Percentiles rank a stretch among this genome's conserved stretches.
phyloP scores from a whole-genome alignment of 2,888 invertebrate species.

The Serripes groenlandicus region DNA sequence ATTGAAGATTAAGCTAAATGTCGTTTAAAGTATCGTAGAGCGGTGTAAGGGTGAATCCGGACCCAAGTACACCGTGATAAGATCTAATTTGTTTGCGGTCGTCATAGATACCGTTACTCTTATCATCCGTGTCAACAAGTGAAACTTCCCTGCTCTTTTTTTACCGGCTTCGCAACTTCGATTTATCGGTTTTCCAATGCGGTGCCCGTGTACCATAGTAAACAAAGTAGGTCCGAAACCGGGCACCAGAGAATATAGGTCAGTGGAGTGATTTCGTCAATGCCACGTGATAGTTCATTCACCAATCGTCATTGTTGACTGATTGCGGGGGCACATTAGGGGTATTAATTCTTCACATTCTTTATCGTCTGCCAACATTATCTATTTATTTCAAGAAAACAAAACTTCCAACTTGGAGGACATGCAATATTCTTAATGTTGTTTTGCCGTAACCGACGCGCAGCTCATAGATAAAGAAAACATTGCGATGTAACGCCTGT shows the following conservation, averaged over 20 bases:
- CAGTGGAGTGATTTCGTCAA: constrained; percentile 16
- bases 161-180: neutral
- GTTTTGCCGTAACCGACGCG: too few relatives aligned
- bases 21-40: neutral
- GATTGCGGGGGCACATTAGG: neutral
- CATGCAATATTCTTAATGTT: too few relatives aligned
- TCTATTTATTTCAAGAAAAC: too few relatives aligned
- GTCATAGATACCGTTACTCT: neutral
- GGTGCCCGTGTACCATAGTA: too few relatives aligned
- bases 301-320: constrained; percentile 28
- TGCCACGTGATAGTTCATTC: constrained; percentile 20
- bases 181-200: neutral
- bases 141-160: neutral
- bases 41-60: neutral
- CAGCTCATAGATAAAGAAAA: too few relatives aligned
- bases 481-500: too few relatives aligned
- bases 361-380: constrained; percentile 15
- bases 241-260: constrained; percentile 16
- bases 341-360: constrained; percentile 13
- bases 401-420: too few relatives aligned
- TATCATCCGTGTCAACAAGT: neutral
- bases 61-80: neutral
- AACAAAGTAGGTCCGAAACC: constrained; percentile 7
- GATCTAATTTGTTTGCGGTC: neutral
- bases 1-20: too few relatives aligned